Conservation (phyloP, 2,888 invertebrate species). For the Mimachlamys varia region DNA sequence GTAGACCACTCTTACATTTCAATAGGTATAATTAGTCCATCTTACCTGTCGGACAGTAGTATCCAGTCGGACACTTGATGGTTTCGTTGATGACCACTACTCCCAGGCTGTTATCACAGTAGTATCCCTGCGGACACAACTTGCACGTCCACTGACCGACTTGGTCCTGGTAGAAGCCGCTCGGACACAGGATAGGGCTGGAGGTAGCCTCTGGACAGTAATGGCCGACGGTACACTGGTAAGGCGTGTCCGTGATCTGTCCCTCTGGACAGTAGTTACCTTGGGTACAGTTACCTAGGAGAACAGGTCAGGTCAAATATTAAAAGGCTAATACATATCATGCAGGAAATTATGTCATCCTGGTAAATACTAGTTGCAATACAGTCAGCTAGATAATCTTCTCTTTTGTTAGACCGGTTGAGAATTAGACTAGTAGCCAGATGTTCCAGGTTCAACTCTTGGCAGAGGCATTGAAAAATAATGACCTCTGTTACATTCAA, state of each 20-base stretch:
- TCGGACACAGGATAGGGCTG: slow-evolving; percentile 70
- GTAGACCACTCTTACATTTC: no score
- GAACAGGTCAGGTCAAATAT: not conserved
- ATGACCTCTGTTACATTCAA: no score
- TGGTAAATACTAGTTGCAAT: no score
- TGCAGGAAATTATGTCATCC: no score
- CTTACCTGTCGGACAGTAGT: slow-evolving; percentile 77
- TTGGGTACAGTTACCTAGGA: slow-evolving; percentile 73
- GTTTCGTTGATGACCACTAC: slow-evolving; percentile 75
- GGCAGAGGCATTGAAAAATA: no score
- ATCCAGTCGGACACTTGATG: slow-evolving; percentile 75
- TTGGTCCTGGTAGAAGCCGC: slow-evolving; percentile 74
- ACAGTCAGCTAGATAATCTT: no score
- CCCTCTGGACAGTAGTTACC: slow-evolving; percentile 78
- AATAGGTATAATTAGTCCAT: not conserved
- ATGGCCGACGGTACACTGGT: slow-evolving; percentile 75
- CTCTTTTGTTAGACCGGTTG: no score
- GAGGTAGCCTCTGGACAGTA: slow-evolving; percentile 73
- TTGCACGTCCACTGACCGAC: slow-evolving; percentile 72
- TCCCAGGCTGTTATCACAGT: slow-evolving; percentile 77
- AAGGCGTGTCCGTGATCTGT: slow-evolving; percentile 66
- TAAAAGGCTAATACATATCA: no score
- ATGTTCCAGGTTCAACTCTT: no score
- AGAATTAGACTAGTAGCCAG: no score
- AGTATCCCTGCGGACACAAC: slow-evolving; percentile 76